A percentile compares a stretch with the other conserved stretches of the same genome.
Evolutionary conservation across 2,888 invertebrate species (phyloP).

Genomic region (Venustoraphidia nigricollis): DNA sequence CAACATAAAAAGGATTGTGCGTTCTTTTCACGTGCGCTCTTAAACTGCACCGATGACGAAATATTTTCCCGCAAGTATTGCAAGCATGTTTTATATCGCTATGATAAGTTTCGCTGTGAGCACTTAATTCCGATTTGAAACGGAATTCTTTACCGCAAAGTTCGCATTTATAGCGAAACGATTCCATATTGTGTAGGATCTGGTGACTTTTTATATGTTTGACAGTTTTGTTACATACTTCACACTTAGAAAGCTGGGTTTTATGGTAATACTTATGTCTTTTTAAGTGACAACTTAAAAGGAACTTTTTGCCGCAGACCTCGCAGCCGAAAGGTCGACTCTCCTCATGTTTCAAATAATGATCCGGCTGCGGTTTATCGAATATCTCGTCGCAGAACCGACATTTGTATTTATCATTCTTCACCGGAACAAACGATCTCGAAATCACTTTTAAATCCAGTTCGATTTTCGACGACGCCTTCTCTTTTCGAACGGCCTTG

Average conservation of each 20-base stretch:
- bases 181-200: no score
- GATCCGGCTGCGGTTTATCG: no score
- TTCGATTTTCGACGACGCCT: no score
- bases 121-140: constrained; percentile 1
- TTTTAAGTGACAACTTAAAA: neutral
- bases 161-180: neutral
- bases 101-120: constrained; percentile 1
- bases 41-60: constrained; percentile 1
- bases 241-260: constrained; percentile 1
- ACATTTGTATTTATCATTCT: no score
- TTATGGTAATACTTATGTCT: constrained; percentile 1
- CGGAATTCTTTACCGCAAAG: constrained; percentile 6
- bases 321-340: neutral
- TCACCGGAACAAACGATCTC: no score
- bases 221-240: neutral
- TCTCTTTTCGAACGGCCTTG: no score
- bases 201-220: neutral
- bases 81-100: constrained; percentile 3
- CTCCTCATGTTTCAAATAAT: no score
- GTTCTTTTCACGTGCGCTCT: neutral
- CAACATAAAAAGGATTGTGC: constrained; percentile 6
- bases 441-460: no score
- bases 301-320: constrained; percentile 5
- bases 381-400: no score
- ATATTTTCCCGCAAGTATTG: constrained; percentile 5